Evolutionary conservation across 2,113 vertebrate genomes (phyloP).

Genomic region (Anolis carolinensis): DNA sequence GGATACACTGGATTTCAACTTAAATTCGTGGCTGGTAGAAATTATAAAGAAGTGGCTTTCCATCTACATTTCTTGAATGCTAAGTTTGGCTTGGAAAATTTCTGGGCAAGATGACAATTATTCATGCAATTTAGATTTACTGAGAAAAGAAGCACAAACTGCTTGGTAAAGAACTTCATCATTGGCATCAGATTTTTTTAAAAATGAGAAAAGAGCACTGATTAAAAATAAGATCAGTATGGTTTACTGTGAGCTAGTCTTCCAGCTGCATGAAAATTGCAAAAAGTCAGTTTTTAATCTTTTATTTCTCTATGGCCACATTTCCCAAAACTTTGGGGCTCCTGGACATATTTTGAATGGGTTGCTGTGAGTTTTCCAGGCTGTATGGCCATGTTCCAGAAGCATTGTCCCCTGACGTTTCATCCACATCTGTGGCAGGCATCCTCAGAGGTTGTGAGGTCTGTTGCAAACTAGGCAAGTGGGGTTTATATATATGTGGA

Average conservation of each 20-base stretch:
- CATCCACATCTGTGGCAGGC: no score
- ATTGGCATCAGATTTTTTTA: not conserved
- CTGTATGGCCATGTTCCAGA: no score
- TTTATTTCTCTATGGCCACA: no score
- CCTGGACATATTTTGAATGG: no score
- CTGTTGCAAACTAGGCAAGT: no score
- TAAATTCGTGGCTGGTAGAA: not conserved
- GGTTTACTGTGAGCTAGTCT: not conserved
- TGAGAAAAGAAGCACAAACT: not conserved
- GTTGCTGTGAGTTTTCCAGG: no score
- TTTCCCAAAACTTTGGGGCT: no score
- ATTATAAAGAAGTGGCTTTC: conserved; percentile 14
- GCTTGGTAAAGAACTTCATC: not conserved
- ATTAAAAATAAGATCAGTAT: not conserved
- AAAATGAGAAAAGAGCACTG: not conserved
- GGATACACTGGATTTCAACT: not conserved
- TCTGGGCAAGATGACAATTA: not conserved
- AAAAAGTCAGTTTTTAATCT: not conserved
- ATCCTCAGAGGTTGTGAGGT: no score
- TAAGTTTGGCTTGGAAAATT: conserved; percentile 18
- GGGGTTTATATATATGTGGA: no score
- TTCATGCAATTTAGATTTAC: not conserved
- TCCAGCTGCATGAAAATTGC: not conserved
- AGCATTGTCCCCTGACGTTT: no score
- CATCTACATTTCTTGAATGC: not conserved